phyloP scores from a whole-genome alignment of 1,140 invertebrate genomes.

The Condylostylus longicornis region DNA sequence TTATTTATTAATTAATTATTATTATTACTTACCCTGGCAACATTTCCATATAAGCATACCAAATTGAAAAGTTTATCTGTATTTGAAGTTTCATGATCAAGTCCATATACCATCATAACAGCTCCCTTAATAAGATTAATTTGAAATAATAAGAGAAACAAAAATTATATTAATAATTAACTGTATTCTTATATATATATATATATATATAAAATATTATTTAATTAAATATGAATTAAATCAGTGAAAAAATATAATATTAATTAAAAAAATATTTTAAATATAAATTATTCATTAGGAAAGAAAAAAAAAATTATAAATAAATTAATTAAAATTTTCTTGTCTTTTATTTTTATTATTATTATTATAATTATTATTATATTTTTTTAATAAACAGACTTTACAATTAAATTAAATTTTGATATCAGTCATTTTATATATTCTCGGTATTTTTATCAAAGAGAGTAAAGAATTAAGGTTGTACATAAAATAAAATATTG shows the following conservation, averaged over 20 bases:
- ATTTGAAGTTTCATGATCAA: constrained; percentile 86
- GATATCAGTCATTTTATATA: no score
- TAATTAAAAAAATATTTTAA: no score
- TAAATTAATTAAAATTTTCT: not conserved
- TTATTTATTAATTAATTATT: no score
- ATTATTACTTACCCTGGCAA: constrained; percentile 77
- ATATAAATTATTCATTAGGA: no score
- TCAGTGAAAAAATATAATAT: no score
- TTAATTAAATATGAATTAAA: no score
- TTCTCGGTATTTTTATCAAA: no score
- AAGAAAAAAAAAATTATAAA: not conserved
- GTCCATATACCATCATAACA: constrained; percentile 96
- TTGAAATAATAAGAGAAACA: constrained; percentile 6
- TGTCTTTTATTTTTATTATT: not conserved
- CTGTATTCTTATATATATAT: constrained; percentile 17
- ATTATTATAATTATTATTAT: not conserved
- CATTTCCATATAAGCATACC: constrained; percentile 96
- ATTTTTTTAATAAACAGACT: no score
- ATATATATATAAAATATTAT: constrained; percentile 9
- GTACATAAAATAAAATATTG: no score
- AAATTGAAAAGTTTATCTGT: constrained; percentile 96
- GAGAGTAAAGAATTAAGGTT: no score
- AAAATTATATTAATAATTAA: constrained; percentile 14
- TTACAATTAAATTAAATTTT: no score
- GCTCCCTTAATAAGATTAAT: constrained; percentile 40